A percentile compares a stretch with the other conserved stretches of the same genome.
phyloP scores from a whole-genome alignment of 2,797 vertebrate species.

The Philypnodon macrostomus region DNA sequence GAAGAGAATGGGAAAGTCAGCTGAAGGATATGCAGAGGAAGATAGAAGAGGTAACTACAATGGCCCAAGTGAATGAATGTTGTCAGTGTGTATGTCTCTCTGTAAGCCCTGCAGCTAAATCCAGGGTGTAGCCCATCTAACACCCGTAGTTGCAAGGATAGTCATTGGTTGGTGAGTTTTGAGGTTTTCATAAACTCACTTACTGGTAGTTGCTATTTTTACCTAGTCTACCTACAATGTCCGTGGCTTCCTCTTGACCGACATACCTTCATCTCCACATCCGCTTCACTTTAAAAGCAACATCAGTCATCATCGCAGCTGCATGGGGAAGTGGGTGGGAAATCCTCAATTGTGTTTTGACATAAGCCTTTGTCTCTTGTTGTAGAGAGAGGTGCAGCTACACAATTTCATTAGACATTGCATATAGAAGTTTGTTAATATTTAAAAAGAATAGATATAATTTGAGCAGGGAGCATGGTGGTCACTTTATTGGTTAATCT shows the following conservation, averaged over 20 bases:
- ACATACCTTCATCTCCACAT: slow-evolving; percentile 35
- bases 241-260: neutral
- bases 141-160: too few relatives aligned
- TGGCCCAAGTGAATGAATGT: too few relatives aligned
- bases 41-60: slow-evolving; percentile 88
- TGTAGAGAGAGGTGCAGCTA: slow-evolving; percentile 3
- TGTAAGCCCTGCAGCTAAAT: too few relatives aligned
- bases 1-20: slow-evolving; percentile 94
- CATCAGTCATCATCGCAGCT: slow-evolving; percentile 42
- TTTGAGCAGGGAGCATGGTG: neutral
- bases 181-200: too few relatives aligned
- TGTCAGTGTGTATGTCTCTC: too few relatives aligned
- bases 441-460: neutral
- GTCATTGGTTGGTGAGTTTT: too few relatives aligned
- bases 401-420: too few relatives aligned
- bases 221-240: too few relatives aligned
- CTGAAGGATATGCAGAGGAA: slow-evolving; percentile 95
- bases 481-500: too few relatives aligned
- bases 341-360: slow-evolving; percentile 16
- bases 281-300: slow-evolving; percentile 49
- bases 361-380: slow-evolving; percentile 23
- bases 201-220: too few relatives aligned
- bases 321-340: slow-evolving; percentile 25
- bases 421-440: neutral
- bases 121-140: too few relatives aligned